Evolutionary conservation across 2,888 invertebrate genomes (phyloP), one percentile per base, ranked within the genome.

Genomic region (Xanthia togata): DNA sequence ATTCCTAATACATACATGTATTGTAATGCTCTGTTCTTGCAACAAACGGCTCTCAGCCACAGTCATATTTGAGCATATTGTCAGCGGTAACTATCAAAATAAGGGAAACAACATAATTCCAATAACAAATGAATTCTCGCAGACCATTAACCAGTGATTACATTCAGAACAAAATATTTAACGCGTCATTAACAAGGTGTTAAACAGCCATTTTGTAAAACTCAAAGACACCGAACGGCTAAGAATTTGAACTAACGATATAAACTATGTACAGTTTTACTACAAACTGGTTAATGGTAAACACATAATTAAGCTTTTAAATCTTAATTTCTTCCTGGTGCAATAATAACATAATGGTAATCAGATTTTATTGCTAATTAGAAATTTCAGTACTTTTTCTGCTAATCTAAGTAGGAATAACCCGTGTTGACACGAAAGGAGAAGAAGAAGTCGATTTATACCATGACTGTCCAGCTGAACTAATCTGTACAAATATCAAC

Each of bases 211-310:
- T 81, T 78, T 65, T 72, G 72, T 76, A 23, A 75, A 74, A 50
- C n/a, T 81, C 84, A 87, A 87, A 87, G 85, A 80, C 60, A 75
- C 81, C 72, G 87, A 73, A 55, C 64, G 20, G n/a, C 74, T 44
- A 44, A 63, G 72, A 70, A 76, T 81, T 70, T 73, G 12, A 70
- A 71, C 60, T 76, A 59, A 73, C 63, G 9, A 60, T 77, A 35
- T 68, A 23, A 38, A 67, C 23, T 74, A 71, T 75, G 67, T 73
- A 26, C 23, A 63, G 64, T 69, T 78, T 84, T 62, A 78, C 76
- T 26, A 70, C 59, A 79, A 78, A 84, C 73, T 74, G 64, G 76
- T 81, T 70, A 79, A 79, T 80, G 70, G 38, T 76, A 63, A 80
- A 77, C 76, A 84, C 76, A 76, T 73, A 81, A 76, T 73, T 76